Evolutionary conservation across 2,888 invertebrate genomes (phyloP), one percentile per base, ranked within the genome.

Genomic region (Cosmia trapezina): DNA sequence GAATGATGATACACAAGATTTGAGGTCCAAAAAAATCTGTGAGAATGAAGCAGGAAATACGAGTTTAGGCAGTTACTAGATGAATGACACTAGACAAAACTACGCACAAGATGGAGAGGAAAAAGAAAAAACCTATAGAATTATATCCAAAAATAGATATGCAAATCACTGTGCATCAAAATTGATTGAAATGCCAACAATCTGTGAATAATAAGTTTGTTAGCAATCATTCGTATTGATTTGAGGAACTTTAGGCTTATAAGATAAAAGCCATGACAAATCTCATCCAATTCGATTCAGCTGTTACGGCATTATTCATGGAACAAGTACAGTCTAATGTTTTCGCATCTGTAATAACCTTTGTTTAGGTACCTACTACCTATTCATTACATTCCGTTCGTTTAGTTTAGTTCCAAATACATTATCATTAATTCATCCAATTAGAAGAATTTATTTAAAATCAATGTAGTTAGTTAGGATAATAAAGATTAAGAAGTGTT

Each of bases 31-130:
- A 85, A 78, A 75, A 81, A 74, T 62, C 54, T 62, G 56, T 53
- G 63, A 57, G 73, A 68, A 65, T 69, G 43, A 68, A 83, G 65
- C 84, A 83, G 74, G 85, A 81, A 84, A 84, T 83, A 75, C 85
- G 43, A 63, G 84, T 85, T 83, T 69, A 64, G 64, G 66, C 64
- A 71, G 70, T 61, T 22, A 51, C 61, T 51, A 73, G 72, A 79
- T 84, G 85, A 84, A 85, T 84, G 84, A 65, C 72, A 70, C 70
- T 56, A 63, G 59, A 72, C 66, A n/a, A 76, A 54, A 69, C 69
- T 47, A 67, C 28, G 56, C 69, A 60, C 51, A 66, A 69, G 63
- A 56, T 71, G 49, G 45, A 71, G 61, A 71, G 60, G 17, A 11
- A 53, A 62, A 45, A 70, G 47, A 56, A 59, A 77, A 78, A 71